Base-by-base conservation (phyloP, 2,888 invertebrate genomes). In the Lochmaea capreae region DNA sequence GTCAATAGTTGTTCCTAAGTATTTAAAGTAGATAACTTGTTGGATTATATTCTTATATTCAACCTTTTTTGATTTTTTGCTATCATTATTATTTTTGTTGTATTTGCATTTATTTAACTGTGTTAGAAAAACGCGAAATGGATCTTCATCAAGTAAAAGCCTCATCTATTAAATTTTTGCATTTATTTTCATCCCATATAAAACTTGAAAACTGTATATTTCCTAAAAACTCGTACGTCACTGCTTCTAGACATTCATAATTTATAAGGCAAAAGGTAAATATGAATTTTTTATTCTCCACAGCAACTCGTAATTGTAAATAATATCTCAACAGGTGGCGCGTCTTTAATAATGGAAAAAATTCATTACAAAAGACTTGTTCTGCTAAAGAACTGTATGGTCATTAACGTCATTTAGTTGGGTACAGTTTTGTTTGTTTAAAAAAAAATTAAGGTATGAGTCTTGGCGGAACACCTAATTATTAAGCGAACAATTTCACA, bases 391-490 rank as follows among this genome's bases (percentile, higher is more conserved):
- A 49, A 49, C 49, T 49, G 18, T 54, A 54, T 18, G 54, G 54
- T 54, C 54, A 54, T 54, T 54, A 54, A 54, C 18, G 54, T 54
- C 54, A 16, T 16, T 54, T 54, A 54, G 16, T 54, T 54, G 9
- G 54, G n/a, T 54, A 54, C 54, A 54, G 54, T 54, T 18, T 54
- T 54, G 54, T 54, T 18, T 54, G 54, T 18, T 54, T 54, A 9
- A 8, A 54, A 52, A 52, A 52, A 10, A 54, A 18, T 54, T n/a
- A 16, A 18, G 49, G 4, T 3, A 14, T 16, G 16, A 54, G 54
- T 62, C 16, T 2, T 62, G 18, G 43, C 62, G 43, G 62, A 62
- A 62, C 62, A 62, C 11, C 33, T 62, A 39, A 62, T 62, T 62
- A 42, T 62, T 62, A 18, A 4, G 43, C 39, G 62, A 39, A 18